Conservation (phyloP, 2,797 vertebrate species). For the Lates japonicus region DNA sequence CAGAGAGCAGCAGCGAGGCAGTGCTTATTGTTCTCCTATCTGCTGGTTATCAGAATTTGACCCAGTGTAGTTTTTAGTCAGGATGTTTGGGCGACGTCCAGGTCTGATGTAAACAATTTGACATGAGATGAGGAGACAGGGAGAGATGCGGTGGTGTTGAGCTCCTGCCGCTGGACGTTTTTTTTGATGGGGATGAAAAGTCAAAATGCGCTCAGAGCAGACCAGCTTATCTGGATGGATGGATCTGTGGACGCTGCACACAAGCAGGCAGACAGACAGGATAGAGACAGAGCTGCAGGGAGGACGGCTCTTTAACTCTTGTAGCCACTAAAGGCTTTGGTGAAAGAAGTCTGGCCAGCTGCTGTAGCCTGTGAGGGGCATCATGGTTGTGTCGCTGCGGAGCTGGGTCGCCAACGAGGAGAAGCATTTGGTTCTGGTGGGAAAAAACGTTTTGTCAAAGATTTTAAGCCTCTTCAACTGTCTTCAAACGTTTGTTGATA, state of each 20-base stretch:
- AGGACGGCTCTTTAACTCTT: slow-evolving; percentile 33
- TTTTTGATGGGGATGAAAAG: slow-evolving; percentile 27
- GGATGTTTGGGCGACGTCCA: neutral
- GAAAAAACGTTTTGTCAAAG: slow-evolving; percentile 20
- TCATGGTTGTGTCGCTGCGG: slow-evolving; percentile 89
- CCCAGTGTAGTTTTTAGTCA: neutral
- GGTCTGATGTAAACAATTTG: neutral
- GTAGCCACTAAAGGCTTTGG: slow-evolving; percentile 18
- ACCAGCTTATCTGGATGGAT: slow-evolving; percentile 27
- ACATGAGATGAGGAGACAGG: neutral
- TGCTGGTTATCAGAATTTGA: neutral
- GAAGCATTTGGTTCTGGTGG: slow-evolving; percentile 93
- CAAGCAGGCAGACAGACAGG: neutral
- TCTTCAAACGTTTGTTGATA: neutral
- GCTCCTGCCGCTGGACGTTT: neutral
- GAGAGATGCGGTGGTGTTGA: neutral
- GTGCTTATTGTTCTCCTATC: slow-evolving; percentile 40
- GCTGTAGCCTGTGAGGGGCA: slow-evolving; percentile 55
- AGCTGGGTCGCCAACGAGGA: slow-evolving; percentile 96
- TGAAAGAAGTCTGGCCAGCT: slow-evolving; percentile 37
- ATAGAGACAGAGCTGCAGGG: slow-evolving; percentile 13
- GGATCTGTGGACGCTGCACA: slow-evolving; percentile 17
- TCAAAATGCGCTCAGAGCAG: slow-evolving; percentile 39
- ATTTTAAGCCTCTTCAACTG: neutral
- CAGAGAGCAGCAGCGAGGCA: neutral